Evolutionary conservation across 2,113 vertebrate genomes (phyloP).

Genomic region (Rhynchomys soricoides): DNA sequence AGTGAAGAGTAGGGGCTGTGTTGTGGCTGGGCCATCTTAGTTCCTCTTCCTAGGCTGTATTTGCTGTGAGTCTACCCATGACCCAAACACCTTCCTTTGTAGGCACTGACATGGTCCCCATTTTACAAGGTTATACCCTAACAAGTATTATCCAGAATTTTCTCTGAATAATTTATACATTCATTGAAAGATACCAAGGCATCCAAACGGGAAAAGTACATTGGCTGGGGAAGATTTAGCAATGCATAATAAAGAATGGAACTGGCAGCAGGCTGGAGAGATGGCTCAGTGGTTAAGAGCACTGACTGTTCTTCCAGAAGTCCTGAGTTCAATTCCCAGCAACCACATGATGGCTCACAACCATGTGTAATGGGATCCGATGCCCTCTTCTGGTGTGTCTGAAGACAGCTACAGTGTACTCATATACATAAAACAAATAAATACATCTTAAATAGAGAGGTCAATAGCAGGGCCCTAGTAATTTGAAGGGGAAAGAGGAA

Average conservation of each 20-base stretch:
- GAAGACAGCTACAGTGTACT: no score
- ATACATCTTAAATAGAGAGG: no score
- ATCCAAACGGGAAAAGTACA: background rate
- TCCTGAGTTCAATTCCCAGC: no score
- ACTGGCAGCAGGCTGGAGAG: background rate
- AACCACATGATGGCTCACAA: no score
- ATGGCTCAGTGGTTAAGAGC: no score
- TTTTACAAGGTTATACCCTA: slow-evolving; percentile 20
- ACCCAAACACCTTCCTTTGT: background rate
- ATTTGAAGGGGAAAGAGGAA: no score
- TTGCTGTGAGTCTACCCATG: background rate
- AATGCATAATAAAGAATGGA: background rate
- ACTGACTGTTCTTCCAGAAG: no score
- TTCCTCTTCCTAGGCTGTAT: background rate
- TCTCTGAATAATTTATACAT: slow-evolving; percentile 19
- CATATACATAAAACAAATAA: no score
- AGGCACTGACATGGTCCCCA: background rate
- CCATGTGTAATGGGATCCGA: no score
- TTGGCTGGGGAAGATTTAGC: slow-evolving; percentile 1
- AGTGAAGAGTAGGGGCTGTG: background rate
- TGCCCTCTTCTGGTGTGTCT: no score
- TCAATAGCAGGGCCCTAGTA: no score
- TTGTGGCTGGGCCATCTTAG: background rate
- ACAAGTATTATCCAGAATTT: slow-evolving; percentile 20
- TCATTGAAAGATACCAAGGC: slow-evolving; percentile 21